Evolutionary conservation across 2,797 vertebrate genomes (phyloP).

Genomic region (Eulemur rubriventer): DNA sequence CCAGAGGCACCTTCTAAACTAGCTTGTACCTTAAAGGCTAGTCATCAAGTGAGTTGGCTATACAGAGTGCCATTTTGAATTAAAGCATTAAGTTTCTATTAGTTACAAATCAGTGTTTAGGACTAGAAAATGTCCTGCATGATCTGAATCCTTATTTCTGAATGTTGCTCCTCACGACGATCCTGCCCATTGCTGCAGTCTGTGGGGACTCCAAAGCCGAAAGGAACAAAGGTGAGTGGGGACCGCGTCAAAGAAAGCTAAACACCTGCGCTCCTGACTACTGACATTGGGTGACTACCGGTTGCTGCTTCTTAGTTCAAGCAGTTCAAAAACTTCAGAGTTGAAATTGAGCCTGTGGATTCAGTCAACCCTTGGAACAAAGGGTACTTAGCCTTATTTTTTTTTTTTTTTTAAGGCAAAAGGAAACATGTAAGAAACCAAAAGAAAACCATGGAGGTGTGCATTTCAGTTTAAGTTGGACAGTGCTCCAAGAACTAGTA

Average conservation of each 20-base stretch:
- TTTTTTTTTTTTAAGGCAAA: not conserved
- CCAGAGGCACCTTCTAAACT: not conserved
- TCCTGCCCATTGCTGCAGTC: not conserved
- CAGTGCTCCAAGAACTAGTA: not conserved
- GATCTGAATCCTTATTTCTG: not conserved
- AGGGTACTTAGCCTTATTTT: not conserved
- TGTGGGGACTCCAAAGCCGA: not conserved
- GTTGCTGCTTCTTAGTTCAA: not conserved
- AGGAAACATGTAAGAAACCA: not conserved
- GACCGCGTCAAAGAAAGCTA: not conserved
- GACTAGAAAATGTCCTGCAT: not conserved
- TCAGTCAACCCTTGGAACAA: not conserved
- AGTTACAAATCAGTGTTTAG: not conserved
- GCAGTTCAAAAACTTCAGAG: not conserved
- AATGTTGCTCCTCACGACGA: not conserved
- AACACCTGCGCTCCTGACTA: not conserved
- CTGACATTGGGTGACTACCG: not conserved
- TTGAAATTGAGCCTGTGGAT: not conserved
- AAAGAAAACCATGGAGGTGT: not conserved
- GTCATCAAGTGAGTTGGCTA: not conserved
- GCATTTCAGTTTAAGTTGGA: constrained; percentile 33
- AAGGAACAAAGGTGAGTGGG: not conserved
- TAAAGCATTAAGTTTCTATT: not conserved
- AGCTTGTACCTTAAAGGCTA: not conserved
- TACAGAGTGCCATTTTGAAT: not conserved